Percentiles rank a stretch among this genome's conserved stretches.
Conservation (phyloP, 2,797 vertebrate genomes). For the Champsocephalus esox region DNA sequence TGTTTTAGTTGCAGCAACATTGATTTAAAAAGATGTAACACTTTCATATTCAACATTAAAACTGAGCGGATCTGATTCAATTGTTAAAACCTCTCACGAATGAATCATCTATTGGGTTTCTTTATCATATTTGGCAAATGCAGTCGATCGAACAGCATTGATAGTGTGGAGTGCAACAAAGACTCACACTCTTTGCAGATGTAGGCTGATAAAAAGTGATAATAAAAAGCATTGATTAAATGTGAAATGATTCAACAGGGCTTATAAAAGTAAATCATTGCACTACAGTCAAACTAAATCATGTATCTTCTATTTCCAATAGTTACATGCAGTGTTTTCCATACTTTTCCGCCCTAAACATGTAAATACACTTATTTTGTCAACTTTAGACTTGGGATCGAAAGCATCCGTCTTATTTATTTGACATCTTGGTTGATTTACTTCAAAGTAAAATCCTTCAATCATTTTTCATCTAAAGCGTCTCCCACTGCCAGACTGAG, state of each 20-base stretch:
- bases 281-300: not conserved
- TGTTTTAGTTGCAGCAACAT: not conserved
- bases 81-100: constrained; percentile 1
- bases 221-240: constrained; percentile 6
- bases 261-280: constrained; percentile 9
- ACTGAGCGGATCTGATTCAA: not conserved
- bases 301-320: not conserved
- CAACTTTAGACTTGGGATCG: not conserved
- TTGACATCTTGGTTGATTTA: constrained; percentile 34
- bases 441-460: constrained; percentile 27
- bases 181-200: constrained; percentile 17
- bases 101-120: constrained; percentile 7
- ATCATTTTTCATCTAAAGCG: constrained; percentile 42
- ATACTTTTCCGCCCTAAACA: not conserved
- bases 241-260: constrained; percentile 5
- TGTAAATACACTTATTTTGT: not conserved
- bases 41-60: constrained; percentile 28
- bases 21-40: not conserved
- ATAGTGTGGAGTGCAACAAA: constrained; percentile 14
- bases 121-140: constrained; percentile 16
- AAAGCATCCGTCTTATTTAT: constrained; percentile 17
- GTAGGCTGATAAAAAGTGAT: constrained; percentile 21
- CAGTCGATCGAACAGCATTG: not conserved
- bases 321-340: constrained; percentile 3
- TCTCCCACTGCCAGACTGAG: constrained; percentile 48